phyloP scores from a whole-genome alignment of 2,888 invertebrate species.

The Drosophila nigritarsus region DNA sequence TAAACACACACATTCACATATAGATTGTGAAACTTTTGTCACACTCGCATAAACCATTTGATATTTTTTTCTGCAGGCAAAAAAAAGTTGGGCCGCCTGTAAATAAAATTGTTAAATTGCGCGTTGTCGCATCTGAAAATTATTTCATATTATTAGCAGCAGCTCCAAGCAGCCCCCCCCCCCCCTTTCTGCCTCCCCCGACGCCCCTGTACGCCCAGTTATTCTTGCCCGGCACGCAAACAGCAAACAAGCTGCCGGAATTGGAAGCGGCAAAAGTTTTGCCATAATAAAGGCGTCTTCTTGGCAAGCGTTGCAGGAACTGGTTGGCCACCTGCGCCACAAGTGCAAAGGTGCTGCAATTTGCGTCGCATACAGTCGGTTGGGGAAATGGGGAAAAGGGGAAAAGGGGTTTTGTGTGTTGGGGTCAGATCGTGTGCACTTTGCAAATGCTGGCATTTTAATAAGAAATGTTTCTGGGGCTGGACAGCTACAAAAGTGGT shows the following conservation, averaged over 20 bases:
- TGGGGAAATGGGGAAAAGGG: no score
- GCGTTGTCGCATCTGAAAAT: constrained; percentile 43
- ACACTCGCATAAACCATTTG: constrained; percentile 47
- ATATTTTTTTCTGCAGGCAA: constrained; percentile 10
- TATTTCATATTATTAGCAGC: constrained; percentile 41
- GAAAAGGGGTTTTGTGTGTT: neutral
- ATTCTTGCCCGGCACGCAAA: neutral
- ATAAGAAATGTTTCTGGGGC: neutral
- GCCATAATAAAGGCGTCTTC: constrained; percentile 52
- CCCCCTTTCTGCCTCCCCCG: no score
- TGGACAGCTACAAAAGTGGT: constrained; percentile 27
- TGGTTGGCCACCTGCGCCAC: constrained; percentile 20
- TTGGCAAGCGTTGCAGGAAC: constrained; percentile 2
- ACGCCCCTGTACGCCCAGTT: neutral
- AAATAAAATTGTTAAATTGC: constrained; percentile 55
- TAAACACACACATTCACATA: neutral
- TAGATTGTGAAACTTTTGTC: constrained; percentile 34
- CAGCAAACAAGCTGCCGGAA: neutral
- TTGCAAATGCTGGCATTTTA: constrained; percentile 8
- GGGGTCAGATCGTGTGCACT: constrained; percentile 12
- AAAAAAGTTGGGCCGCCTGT: constrained; percentile 35
- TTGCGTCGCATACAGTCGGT: constrained; percentile 7
- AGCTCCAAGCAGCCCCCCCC: neutral
- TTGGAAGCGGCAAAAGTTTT: constrained; percentile 45
- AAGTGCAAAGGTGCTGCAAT: constrained; percentile 55